Base-by-base conservation (phyloP, 2,113 vertebrate species). In the Notiomystis cincta region DNA sequence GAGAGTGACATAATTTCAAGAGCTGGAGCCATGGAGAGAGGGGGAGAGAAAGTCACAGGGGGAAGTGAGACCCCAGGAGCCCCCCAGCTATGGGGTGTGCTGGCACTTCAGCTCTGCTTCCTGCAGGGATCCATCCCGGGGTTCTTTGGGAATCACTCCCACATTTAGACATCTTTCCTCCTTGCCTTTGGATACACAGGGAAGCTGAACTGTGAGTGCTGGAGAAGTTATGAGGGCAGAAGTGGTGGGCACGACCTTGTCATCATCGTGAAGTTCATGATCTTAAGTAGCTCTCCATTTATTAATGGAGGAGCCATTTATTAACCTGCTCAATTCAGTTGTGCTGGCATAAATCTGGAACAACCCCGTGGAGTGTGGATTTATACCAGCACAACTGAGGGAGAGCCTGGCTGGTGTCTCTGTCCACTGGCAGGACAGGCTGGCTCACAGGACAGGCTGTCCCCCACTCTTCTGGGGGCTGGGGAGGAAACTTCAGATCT, bases 251-350 rank as follows among this genome's bases (percentile, higher is more conserved):
- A 15, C 3, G 88, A 92, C 93, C 88, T 94, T 93, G 93, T 73
- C 11, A 4, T 61, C 47, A 37, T 70, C 0, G 0, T 83, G 93
- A 75, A 78, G 93, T 93, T 94, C 92, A 61, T 51, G 87, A 82
- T 93, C 91, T 94, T 87, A 61, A 93, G 87, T 58, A 82, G 93
- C 70, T 95, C 91, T 90, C 73, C n/a, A 21, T 76, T 87, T 82
- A 82, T 95, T 96, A 90, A 88, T 77, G 78, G 67, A 93, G 58
- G 12, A 65, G 84, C 53, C 85, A 60, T 95, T 93, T 76, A 87
- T 91, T 94, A 91, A 95, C 66, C 35, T 80, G 38, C 78, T 90
- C 17, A 13, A 53, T 65, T 73, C 84, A 73, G 90, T 90, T 91
- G 38, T 35, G 79, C 61, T 0, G 12, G 87, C 64, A 69, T 91